A percentile compares a stretch with the other conserved stretches of the same genome.
These are phyloP conservation scores for Galerucella nymphaeae DNA, from an alignment of 2,888 invertebrate genomes.

Conservation along the genomic window DNA sequence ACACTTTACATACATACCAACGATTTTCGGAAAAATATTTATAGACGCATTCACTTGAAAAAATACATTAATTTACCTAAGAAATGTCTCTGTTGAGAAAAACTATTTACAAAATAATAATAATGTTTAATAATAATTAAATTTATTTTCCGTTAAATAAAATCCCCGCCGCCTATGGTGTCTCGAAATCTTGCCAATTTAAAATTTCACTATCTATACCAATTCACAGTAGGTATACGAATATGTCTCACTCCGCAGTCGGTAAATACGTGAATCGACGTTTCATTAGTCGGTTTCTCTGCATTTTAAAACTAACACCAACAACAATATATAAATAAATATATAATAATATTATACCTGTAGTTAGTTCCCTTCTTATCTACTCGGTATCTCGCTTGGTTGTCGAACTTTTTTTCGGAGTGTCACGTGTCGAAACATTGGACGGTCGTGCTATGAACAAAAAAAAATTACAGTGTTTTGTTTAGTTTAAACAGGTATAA, in stretches of 20 bases:
- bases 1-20: too few relatives aligned
- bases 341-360: conserved; percentile 7
- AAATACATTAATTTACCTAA: too few relatives aligned
- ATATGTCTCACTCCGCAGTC: conserved; percentile 28
- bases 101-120: too few relatives aligned
- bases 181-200: conserved; percentile 39
- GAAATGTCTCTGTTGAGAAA: too few relatives aligned
- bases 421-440: conserved; percentile 51
- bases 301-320: conserved; percentile 10
- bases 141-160: conserved; percentile 8
- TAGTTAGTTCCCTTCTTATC: conserved; percentile 46
- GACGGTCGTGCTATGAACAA: conserved; percentile 40
- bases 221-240: conserved; percentile 32
- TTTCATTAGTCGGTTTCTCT: conserved; percentile 28
- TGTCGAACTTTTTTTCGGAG: conserved; percentile 50
- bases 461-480: conserved; percentile 13
- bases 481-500: background rate
- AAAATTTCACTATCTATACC: conserved; percentile 38
- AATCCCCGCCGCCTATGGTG: conserved; percentile 12
- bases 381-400: conserved; percentile 45
- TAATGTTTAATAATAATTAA: background rate
- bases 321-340: conserved; percentile 12
- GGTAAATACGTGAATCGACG: conserved; percentile 34
- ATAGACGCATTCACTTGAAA: too few relatives aligned
- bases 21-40: too few relatives aligned